Evolutionary conservation across 2,113 vertebrate species (phyloP).

Genomic region (Poeciliopsis prolifica): DNA sequence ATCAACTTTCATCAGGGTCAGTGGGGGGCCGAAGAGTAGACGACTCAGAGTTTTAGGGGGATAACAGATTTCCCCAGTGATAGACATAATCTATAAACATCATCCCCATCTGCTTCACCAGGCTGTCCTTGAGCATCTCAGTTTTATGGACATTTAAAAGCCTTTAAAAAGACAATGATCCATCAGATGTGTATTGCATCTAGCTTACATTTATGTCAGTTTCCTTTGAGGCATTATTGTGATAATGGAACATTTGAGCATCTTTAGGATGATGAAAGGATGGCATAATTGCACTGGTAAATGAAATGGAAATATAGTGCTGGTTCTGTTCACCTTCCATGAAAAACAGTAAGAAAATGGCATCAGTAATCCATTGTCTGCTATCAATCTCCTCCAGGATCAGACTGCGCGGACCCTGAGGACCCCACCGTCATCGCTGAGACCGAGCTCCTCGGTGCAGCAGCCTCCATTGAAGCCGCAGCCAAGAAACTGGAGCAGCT

Average conservation of each 20-base stretch:
- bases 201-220: slow-evolving; percentile 41
- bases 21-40: slow-evolving; percentile 40
- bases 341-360: not conserved
- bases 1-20: slow-evolving; percentile 72
- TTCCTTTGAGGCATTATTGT: slow-evolving; percentile 41
- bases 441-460: slow-evolving; percentile 94
- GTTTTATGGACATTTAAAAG: slow-evolving; percentile 70
- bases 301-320: not conserved
- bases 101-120: slow-evolving; percentile 74
- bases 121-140: slow-evolving; percentile 66
- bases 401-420: slow-evolving; percentile 95
- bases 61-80: slow-evolving; percentile 71
- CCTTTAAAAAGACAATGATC: slow-evolving; percentile 58
- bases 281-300: not conserved
- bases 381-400: slow-evolving; percentile 81
- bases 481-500: slow-evolving; percentile 99
- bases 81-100: slow-evolving; percentile 73
- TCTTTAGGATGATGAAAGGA: not conserved
- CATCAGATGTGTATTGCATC: slow-evolving; percentile 56
- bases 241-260: not conserved
- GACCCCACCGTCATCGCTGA: slow-evolving; percentile 97
- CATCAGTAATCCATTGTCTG: slow-evolving; percentile 5
- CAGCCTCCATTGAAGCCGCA: slow-evolving; percentile 97
- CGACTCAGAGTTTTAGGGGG: slow-evolving; percentile 6
- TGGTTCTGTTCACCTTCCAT: not conserved